Percentiles rank a stretch among this genome's conserved stretches.
Conservation (phyloP, 2,113 vertebrate genomes). For the Dryoscopus gambensis region DNA sequence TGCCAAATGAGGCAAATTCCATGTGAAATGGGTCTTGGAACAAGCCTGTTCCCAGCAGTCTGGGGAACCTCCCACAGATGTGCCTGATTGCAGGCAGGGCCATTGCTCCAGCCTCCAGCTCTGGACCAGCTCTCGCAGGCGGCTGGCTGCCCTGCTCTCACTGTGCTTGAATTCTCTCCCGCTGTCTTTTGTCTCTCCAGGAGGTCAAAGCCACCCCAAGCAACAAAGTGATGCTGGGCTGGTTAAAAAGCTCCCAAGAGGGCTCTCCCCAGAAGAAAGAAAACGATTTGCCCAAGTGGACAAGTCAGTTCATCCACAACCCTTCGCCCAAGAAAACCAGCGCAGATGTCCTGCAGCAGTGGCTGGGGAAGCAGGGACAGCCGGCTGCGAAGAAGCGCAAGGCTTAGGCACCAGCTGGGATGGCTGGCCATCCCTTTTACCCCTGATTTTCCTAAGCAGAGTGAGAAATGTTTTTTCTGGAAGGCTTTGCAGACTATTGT, state of each 20-base stretch:
- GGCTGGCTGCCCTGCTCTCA: neutral
- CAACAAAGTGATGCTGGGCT: slow-evolving; percentile 83
- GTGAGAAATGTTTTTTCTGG: neutral
- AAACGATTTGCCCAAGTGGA: slow-evolving; percentile 28
- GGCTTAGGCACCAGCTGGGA: neutral
- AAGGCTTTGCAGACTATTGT: neutral
- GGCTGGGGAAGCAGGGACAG: slow-evolving; percentile 68
- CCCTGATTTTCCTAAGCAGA: neutral
- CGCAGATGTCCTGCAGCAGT: slow-evolving; percentile 50
- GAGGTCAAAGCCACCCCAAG: slow-evolving; percentile 72
- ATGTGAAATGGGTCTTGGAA: neutral
- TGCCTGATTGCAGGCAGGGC: neutral
- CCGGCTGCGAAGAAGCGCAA: slow-evolving; percentile 71
- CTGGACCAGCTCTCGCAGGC: neutral
- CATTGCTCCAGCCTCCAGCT: neutral
- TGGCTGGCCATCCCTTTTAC: neutral
- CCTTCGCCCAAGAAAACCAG: slow-evolving; percentile 49
- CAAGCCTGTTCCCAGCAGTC: neutral
- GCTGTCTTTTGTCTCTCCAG: slow-evolving; percentile 52
- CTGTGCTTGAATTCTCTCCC: neutral
- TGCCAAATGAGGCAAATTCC: slow-evolving; percentile 14
- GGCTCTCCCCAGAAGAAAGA: slow-evolving; percentile 77
- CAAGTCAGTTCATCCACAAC: slow-evolving; percentile 63
- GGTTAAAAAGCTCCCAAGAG: slow-evolving; percentile 75
- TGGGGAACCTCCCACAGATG: neutral